phyloP scores from a whole-genome alignment of 2,888 invertebrate genomes.

The Argynnis bischoffii region DNA sequence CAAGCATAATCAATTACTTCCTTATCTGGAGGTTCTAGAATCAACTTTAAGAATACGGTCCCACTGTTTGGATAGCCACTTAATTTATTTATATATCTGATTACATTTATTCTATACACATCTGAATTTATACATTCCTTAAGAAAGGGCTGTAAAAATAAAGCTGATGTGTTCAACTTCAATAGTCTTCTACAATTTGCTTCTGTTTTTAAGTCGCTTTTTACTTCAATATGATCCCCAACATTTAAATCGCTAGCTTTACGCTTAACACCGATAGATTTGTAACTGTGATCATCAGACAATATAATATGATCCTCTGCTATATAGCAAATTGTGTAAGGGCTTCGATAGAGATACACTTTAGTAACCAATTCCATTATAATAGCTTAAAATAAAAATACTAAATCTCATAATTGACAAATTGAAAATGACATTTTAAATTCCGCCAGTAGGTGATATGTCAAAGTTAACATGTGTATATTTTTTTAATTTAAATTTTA shows the following conservation, averaged over 20 bases:
- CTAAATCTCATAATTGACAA: conserved; percentile 8
- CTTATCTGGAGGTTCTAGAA: conserved; percentile 79
- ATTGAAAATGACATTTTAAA: conserved; percentile 21
- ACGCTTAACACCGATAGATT: conserved; percentile 55
- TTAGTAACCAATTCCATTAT: conserved; percentile 64
- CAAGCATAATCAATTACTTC: conserved; percentile 88
- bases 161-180: conserved; percentile 53
- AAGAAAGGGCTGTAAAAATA: conserved; percentile 66
- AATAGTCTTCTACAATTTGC: conserved; percentile 46
- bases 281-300: conserved; percentile 53
- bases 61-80: conserved; percentile 52
- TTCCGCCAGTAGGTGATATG: conserved; percentile 1
- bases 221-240: conserved; percentile 47
- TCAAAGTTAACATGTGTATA: no score
- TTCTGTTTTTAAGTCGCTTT: conserved; percentile 41
- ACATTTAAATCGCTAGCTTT: conserved; percentile 44
- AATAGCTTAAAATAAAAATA: conserved; percentile 8
- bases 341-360: conserved; percentile 58
- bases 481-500: no score
- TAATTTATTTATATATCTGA: conserved; percentile 54
- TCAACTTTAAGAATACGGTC: conserved; percentile 67
- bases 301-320: conserved; percentile 56
- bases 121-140: conserved; percentile 62
- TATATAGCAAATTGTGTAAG: conserved; percentile 62
- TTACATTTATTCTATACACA: conserved; percentile 60